A percentile compares a stretch with the other conserved stretches of the same genome.
Evolutionary conservation across 2,113 vertebrate species (phyloP).

Genomic region (Callocephalon fimbriatum): DNA sequence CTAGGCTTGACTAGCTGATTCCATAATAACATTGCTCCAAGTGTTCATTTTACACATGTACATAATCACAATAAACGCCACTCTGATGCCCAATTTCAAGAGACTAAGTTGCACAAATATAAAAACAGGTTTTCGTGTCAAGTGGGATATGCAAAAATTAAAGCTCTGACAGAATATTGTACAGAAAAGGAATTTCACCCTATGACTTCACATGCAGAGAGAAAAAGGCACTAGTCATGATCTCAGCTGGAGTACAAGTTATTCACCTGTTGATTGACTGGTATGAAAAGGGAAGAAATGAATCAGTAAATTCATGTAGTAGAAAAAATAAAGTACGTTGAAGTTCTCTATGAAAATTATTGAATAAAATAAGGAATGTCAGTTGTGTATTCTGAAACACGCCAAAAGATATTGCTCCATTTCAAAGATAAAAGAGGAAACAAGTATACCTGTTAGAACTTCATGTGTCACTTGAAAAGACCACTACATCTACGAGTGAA

Average conservation of each 20-base stretch:
- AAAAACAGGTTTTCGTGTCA: neutral
- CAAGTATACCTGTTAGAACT: neutral
- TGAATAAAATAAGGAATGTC: neutral
- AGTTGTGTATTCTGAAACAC: neutral
- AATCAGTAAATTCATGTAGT: neutral
- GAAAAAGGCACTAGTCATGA: neutral
- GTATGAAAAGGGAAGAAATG: neutral
- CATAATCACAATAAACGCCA: neutral
- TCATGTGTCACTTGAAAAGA: neutral
- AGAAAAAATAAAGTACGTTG: neutral
- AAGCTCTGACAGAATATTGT: neutral
- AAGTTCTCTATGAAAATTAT: neutral
- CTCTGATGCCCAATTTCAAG: neutral
- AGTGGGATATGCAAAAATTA: neutral
- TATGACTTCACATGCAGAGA: neutral
- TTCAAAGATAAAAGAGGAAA: neutral
- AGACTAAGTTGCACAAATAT: neutral
- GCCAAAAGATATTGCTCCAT: neutral
- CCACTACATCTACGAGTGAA: neutral
- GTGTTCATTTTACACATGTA: neutral
- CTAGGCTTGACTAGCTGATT: neutral
- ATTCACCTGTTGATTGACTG: neutral
- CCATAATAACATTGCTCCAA: neutral
- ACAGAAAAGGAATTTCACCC: neutral
- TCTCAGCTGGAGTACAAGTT: neutral